A percentile compares a stretch with the other conserved stretches of the same genome.
Conservation (phyloP, 2,888 invertebrate species). For the Amphipyra tragopoginis region DNA sequence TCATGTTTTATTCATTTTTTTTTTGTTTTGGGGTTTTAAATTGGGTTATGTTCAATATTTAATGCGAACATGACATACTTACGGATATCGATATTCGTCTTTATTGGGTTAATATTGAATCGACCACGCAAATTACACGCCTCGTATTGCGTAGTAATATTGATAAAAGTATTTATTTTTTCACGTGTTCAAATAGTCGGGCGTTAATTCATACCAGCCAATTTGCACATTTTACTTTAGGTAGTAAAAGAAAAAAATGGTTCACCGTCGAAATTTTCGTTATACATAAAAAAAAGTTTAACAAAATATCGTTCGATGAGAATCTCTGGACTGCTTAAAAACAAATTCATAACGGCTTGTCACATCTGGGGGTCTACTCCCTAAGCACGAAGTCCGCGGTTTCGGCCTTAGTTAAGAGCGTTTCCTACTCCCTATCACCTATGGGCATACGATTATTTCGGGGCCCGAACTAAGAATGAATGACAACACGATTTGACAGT, state of each 20-base stretch:
- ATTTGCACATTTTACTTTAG: not conserved
- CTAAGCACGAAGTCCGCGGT: no score
- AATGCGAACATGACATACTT: slow-evolving; percentile 6
- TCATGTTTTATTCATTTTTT: slow-evolving; percentile 15
- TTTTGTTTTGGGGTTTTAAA: slow-evolving; percentile 20
- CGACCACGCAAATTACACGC: not conserved
- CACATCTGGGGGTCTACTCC: no score
- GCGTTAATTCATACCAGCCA: not conserved
- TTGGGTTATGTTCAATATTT: slow-evolving; percentile 16
- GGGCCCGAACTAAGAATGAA: no score
- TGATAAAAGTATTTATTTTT: slow-evolving; percentile 1
- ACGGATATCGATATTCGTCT: slow-evolving; percentile 3
- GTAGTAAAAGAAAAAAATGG: not conserved
- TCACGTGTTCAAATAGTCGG: slow-evolving; percentile 12
- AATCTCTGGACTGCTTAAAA: no score
- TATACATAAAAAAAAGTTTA: no score
- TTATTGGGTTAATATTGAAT: slow-evolving; percentile 15
- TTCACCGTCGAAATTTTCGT: not conserved
- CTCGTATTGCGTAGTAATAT: not conserved
- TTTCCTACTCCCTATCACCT: no score
- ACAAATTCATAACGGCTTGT: no score
- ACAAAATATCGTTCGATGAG: no score
- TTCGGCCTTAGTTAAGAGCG: no score
- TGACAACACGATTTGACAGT: no score
- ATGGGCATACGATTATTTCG: no score